Conservation (phyloP, 2,797 vertebrate genomes). For the Leucoraja ocellata region DNA sequence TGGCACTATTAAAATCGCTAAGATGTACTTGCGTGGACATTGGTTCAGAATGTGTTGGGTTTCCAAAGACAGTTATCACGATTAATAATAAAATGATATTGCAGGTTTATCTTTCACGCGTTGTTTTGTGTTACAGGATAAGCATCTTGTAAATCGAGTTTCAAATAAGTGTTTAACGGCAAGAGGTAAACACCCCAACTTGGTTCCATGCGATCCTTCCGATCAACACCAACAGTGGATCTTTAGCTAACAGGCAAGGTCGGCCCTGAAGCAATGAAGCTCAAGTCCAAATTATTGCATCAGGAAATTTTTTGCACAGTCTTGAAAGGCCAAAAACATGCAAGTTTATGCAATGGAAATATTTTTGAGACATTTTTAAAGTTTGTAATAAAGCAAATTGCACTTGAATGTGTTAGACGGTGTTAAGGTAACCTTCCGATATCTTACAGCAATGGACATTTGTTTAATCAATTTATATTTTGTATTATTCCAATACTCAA, state of each 20-base stretch:
- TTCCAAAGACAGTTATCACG: background rate
- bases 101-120: background rate
- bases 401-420: slow-evolving; percentile 7
- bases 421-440: slow-evolving; percentile 7
- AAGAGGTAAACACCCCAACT: slow-evolving; percentile 67
- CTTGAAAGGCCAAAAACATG: slow-evolving; percentile 50
- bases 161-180: slow-evolving; percentile 79
- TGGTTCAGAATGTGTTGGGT: background rate
- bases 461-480: background rate
- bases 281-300: slow-evolving; percentile 45
- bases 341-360: slow-evolving; percentile 51
- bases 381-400: slow-evolving; percentile 7
- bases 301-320: slow-evolving; percentile 49
- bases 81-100: background rate
- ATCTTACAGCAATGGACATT: background rate
- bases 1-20: background rate
- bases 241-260: slow-evolving; percentile 65
- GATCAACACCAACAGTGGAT: slow-evolving; percentile 86
- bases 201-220: slow-evolving; percentile 73
- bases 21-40: background rate
- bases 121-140: slow-evolving; percentile 63
- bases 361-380: slow-evolving; percentile 13
- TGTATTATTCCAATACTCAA: background rate
- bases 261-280: slow-evolving; percentile 46
- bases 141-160: slow-evolving; percentile 70